These are phyloP conservation scores for Panzeria rudis DNA, from an alignment of 2,888 invertebrate species.

Conservation along the genomic window DNA sequence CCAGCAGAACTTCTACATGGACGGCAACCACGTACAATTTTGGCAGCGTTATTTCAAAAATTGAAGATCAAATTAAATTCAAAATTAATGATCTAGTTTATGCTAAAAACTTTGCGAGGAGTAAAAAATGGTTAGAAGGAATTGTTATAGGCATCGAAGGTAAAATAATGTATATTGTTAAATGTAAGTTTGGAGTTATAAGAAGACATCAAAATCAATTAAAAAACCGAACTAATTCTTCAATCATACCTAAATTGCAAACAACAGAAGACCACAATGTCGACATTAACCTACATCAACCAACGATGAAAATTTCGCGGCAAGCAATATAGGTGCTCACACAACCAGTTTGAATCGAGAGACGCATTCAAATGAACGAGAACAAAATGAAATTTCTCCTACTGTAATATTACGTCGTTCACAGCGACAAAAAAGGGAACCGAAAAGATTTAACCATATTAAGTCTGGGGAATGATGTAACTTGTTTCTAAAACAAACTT, in stretches of 20 bases:
- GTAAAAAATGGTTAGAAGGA: not conserved
- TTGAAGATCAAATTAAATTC: not conserved
- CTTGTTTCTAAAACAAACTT: not conserved
- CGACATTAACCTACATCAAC: not conserved
- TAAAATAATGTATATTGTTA: too few relatives aligned
- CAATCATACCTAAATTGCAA: too few relatives aligned
- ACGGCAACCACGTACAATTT: not conserved
- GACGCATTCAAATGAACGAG: too few relatives aligned
- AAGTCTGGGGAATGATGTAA: not conserved
- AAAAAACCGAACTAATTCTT: not conserved
- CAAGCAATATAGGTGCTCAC: too few relatives aligned
- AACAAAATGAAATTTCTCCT: not conserved
- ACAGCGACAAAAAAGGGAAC: too few relatives aligned
- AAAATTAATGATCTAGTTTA: too few relatives aligned
- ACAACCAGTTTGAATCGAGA: too few relatives aligned
- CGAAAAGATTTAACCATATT: too few relatives aligned
- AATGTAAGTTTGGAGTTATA: too few relatives aligned
- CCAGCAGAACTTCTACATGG: not conserved
- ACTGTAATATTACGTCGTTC: not conserved
- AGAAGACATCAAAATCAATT: constrained; percentile 2
- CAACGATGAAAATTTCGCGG: too few relatives aligned
- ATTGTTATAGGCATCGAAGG: not conserved
- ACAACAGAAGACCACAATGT: too few relatives aligned
- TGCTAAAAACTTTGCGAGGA: not conserved
- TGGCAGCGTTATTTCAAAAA: not conserved